Percentiles rank a stretch among this genome's conserved stretches.
phyloP scores from a whole-genome alignment of 2,797 vertebrate genomes.

The Toxotes lorentzi region DNA sequence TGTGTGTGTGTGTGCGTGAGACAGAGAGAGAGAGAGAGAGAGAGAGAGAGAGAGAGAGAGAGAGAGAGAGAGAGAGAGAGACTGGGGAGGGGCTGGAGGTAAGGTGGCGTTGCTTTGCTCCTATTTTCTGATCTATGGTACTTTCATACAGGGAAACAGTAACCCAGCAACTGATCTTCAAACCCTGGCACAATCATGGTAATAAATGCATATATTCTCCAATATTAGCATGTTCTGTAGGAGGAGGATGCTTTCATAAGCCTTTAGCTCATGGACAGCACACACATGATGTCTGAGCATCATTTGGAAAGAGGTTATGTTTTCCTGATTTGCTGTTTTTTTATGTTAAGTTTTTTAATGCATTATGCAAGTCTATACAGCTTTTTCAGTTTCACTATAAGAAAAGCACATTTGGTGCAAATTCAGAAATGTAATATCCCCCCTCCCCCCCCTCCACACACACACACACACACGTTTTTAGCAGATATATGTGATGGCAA shows the following conservation, averaged over 20 bases:
- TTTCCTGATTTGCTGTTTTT: slow-evolving; percentile 25
- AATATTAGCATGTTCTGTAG: slow-evolving; percentile 40
- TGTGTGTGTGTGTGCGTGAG: background rate
- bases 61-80: no score
- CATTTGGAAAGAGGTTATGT: slow-evolving; percentile 18
- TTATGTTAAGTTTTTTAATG: background rate
- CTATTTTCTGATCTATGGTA: slow-evolving; percentile 53
- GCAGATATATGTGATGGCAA: background rate
- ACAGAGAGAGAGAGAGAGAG: no score
- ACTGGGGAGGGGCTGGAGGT: slow-evolving; percentile 2
- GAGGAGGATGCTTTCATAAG: slow-evolving; percentile 10
- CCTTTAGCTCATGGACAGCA: slow-evolving; percentile 8
- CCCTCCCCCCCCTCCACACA: no score
- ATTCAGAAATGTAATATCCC: background rate
- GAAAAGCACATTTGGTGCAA: background rate
- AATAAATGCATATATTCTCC: slow-evolving; percentile 63
- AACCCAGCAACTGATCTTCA: slow-evolving; percentile 87
- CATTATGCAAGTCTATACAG: slow-evolving; percentile 8
- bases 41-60: no score
- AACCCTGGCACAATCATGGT: slow-evolving; percentile 58
- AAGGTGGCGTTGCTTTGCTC: slow-evolving; percentile 37
- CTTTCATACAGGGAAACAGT: slow-evolving; percentile 82
- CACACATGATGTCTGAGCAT: slow-evolving; percentile 19
- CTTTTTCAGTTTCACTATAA: slow-evolving; percentile 8
- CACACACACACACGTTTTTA: no score